These are phyloP conservation scores for Calosoma granatense DNA, from an alignment of 1,140 invertebrate genomes.

Conservation along the genomic window DNA sequence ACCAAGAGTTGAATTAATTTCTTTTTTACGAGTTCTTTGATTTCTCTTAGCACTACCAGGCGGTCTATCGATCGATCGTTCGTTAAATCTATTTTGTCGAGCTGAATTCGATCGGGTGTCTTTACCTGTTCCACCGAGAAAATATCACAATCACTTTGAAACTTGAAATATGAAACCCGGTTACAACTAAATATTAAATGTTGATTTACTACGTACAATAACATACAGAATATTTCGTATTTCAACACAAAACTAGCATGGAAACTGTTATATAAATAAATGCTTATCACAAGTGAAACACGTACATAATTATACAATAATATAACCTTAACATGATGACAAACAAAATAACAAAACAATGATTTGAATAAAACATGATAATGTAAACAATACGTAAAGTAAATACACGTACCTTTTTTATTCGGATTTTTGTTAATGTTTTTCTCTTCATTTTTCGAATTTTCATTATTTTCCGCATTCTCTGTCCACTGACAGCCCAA, in stretches of 20 bases:
- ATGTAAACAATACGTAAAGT: background rate
- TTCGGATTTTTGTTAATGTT: conserved; percentile 1
- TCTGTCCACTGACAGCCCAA: background rate
- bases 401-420: background rate
- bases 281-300: too few species aligned
- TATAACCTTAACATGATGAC: too few species aligned
- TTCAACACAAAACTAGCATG: too few species aligned
- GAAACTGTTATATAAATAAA: too few species aligned
- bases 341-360: too few species aligned
- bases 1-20: conserved; percentile 27
- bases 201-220: too few species aligned
- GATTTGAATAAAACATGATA: too few species aligned
- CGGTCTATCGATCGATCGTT: conserved; percentile 22
- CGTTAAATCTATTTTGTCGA: conserved; percentile 15
- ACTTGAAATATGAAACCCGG: too few species aligned
- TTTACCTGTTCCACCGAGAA: background rate
- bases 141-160: too few species aligned
- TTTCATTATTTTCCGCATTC: background rate
- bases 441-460: conserved; percentile 5
- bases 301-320: too few species aligned
- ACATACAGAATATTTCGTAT: too few species aligned
- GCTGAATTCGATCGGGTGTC: background rate
- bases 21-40: conserved; percentile 27
- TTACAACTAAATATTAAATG: too few species aligned
- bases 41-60: conserved; percentile 24